Evolutionary conservation across 2,888 invertebrate species (phyloP).

Genomic region (Aradus depressus): DNA sequence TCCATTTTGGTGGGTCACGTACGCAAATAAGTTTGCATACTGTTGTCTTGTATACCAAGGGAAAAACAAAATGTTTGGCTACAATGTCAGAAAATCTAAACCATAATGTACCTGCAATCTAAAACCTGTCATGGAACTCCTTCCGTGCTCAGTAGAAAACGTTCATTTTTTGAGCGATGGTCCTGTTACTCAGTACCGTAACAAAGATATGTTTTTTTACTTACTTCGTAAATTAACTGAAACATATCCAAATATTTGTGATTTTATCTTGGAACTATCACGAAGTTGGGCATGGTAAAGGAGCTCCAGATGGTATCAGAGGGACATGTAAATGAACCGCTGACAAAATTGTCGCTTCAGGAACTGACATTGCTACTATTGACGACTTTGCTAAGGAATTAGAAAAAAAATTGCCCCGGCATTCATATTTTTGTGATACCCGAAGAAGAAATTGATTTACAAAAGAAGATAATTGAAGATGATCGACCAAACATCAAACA

Average conservation of each 20-base stretch:
- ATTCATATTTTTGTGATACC: conserved; percentile 11
- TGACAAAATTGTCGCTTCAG: conserved; percentile 24
- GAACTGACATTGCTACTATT: conserved; percentile 20
- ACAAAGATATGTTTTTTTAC: conserved; percentile 36
- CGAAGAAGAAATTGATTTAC: no score
- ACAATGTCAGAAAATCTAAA: conserved; percentile 33
- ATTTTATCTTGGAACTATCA: conserved; percentile 33
- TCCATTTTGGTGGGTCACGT: no score
- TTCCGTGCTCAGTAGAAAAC: conserved; percentile 24
- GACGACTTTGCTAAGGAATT: conserved; percentile 4
- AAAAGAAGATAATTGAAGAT: conserved; percentile 10
- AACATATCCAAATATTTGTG: conserved; percentile 24
- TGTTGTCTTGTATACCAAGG: no score
- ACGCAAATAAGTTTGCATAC: no score
- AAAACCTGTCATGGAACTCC: no score
- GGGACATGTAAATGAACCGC: conserved; percentile 33
- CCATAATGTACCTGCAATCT: conserved; percentile 36
- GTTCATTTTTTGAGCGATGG: conserved; percentile 36
- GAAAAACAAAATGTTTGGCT: no score
- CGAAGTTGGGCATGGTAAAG: conserved; percentile 35
- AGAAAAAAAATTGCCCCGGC: neutral
- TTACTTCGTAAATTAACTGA: conserved; percentile 29
- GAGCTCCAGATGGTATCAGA: conserved; percentile 34
- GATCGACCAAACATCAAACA: conserved; percentile 3
- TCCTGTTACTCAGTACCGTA: conserved; percentile 35